Conservation (phyloP, 2,888 invertebrate species). For the Abrostola tripartita region DNA sequence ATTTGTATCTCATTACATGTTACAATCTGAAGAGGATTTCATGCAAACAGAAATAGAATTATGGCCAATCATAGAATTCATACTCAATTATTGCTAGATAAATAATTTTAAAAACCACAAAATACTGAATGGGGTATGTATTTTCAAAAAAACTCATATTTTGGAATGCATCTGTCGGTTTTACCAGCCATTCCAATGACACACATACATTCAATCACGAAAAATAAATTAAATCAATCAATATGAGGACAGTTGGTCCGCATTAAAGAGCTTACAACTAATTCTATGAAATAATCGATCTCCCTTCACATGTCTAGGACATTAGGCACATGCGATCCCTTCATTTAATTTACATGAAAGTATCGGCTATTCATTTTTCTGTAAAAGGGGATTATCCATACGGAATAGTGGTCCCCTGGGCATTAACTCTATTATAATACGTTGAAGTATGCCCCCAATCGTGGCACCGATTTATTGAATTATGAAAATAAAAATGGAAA, state of each 20-base stretch:
- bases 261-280: constrained; percentile 66
- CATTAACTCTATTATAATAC: constrained; percentile 75
- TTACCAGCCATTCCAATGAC: no score
- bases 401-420: constrained; percentile 81
- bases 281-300: constrained; percentile 71
- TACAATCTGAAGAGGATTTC: not conserved
- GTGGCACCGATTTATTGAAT: constrained; percentile 40
- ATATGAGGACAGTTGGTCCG: constrained; percentile 68
- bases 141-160: no score
- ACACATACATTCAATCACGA: constrained; percentile 18
- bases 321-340: constrained; percentile 73
- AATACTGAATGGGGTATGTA: no score
- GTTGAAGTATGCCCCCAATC: constrained; percentile 60
- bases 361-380: constrained; percentile 82
- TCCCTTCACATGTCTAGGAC: constrained; percentile 64
- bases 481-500: constrained; percentile 36
- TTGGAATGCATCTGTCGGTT: no score
- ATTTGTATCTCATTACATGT: not conserved
- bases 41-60: not conserved
- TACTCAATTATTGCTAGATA: no score
- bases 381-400: constrained; percentile 83
- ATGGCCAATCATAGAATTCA: not conserved
- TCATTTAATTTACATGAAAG: constrained; percentile 86
- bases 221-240: constrained; percentile 47
- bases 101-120: no score